Conservation (phyloP, 2,113 vertebrate genomes). For the Miniopterus natalensis region DNA sequence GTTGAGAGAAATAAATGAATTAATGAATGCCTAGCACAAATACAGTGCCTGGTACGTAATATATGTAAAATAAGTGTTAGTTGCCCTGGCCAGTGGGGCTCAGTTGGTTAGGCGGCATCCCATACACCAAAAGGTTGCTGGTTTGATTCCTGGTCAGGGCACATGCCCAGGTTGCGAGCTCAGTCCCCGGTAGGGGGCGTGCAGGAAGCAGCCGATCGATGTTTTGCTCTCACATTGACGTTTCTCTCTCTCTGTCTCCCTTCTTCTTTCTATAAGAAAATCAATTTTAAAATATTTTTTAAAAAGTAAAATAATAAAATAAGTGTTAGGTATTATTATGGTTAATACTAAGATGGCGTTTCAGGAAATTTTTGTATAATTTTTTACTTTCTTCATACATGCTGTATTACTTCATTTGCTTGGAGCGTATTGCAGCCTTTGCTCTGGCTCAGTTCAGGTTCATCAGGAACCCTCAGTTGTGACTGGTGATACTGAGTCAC, state of each 20-base stretch:
- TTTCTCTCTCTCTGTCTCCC: no score
- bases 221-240: no score
- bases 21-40: not conserved
- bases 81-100: no score
- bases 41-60: not conserved
- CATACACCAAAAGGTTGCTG: no score
- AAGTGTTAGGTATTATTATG: not conserved
- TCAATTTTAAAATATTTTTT: no score
- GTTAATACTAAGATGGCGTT: not conserved
- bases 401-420: slow-evolving; percentile 27
- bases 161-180: no score
- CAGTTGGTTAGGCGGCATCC: no score
- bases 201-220: no score
- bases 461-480: slow-evolving; percentile 49
- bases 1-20: slow-evolving; percentile 34
- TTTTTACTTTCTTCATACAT: slow-evolving; percentile 12
- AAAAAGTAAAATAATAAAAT: not conserved
- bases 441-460: not conserved
- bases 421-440: not conserved
- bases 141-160: no score
- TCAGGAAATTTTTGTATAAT: not conserved
- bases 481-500: slow-evolving; percentile 75
- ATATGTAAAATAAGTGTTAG: not conserved
- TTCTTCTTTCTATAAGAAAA: no score
- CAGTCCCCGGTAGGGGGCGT: no score